Evolutionary conservation across 2,888 invertebrate genomes (phyloP).

Genomic region (Aporophyla nigra): DNA sequence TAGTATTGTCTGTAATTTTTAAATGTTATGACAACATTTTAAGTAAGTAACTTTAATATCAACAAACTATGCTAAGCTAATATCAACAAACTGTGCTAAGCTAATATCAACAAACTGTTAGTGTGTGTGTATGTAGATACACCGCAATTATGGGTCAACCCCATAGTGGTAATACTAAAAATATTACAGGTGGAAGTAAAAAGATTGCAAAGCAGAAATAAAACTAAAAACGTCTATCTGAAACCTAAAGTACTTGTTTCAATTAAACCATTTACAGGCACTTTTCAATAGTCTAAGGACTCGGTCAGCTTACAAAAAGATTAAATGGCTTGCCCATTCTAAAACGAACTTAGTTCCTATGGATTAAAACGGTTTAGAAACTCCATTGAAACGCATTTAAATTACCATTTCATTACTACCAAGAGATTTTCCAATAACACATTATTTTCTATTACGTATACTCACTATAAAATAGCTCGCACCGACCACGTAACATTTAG

Average conservation of each 20-base stretch:
- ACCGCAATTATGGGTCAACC: background rate
- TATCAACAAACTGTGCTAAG: background rate
- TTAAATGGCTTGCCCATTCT: too few species aligned
- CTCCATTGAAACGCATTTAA: too few species aligned
- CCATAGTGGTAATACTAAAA: too few species aligned
- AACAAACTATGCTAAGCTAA: background rate
- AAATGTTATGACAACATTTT: background rate
- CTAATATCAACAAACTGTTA: background rate
- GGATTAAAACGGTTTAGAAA: too few species aligned
- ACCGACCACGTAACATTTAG: conserved; percentile 27
- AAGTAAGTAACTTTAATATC: background rate
- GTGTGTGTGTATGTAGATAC: background rate
- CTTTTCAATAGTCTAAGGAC: too few species aligned
- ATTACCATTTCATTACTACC: too few species aligned
- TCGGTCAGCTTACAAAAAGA: too few species aligned
- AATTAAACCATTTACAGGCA: too few species aligned
- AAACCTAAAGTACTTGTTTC: too few species aligned
- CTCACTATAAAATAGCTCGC: background rate
- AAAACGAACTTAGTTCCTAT: too few species aligned
- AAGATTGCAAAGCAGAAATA: background rate
- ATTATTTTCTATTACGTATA: background rate
- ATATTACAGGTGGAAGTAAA: background rate
- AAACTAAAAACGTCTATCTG: background rate
- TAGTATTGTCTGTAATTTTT: background rate
- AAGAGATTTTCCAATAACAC: background rate